Percentiles rank a stretch among this genome's conserved stretches.
Evolutionary conservation across 2,797 vertebrate genomes (phyloP).

Genomic region (Neosalanx taihuensis): DNA sequence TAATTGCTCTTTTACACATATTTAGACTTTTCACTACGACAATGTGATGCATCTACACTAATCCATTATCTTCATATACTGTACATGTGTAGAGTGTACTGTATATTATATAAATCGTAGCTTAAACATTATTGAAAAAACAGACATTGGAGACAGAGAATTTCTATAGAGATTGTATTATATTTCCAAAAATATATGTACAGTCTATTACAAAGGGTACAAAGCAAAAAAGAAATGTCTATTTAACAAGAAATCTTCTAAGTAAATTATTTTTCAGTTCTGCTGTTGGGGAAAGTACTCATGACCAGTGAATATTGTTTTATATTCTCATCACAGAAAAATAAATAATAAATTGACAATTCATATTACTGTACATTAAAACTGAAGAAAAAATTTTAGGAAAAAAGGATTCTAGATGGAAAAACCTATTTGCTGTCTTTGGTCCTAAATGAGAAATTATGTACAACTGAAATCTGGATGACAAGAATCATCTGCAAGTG

Average conservation of each 20-base stretch:
- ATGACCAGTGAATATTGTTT: slow-evolving; percentile 80
- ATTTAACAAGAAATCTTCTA: slow-evolving; percentile 87
- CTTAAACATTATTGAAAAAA: neutral
- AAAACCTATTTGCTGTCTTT: slow-evolving; percentile 93
- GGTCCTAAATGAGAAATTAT: slow-evolving; percentile 99
- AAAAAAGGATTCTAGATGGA: slow-evolving; percentile 68
- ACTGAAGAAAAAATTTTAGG: slow-evolving; percentile 65
- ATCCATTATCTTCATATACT: neutral
- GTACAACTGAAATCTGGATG: slow-evolving; percentile 94
- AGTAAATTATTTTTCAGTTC: slow-evolving; percentile 89
- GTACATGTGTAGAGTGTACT: neutral
- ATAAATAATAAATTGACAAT: slow-evolving; percentile 95
- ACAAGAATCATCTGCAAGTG: slow-evolving; percentile 89
- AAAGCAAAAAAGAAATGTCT: slow-evolving; percentile 92
- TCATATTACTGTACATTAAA: slow-evolving; percentile 90
- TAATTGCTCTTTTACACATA: slow-evolving; percentile 3
- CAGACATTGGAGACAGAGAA: slow-evolving; percentile 37
- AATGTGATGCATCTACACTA: neutral
- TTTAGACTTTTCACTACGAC: neutral
- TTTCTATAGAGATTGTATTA: slow-evolving; percentile 91
- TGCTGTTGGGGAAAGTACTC: slow-evolving; percentile 77
- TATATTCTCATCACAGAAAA: slow-evolving; percentile 87
- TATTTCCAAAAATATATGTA: slow-evolving; percentile 99
- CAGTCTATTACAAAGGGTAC: slow-evolving; percentile 99
- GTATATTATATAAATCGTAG: too few species aligned